Evolutionary conservation across 2,797 vertebrate species (phyloP).

Genomic region (Thunnus albacares): DNA sequence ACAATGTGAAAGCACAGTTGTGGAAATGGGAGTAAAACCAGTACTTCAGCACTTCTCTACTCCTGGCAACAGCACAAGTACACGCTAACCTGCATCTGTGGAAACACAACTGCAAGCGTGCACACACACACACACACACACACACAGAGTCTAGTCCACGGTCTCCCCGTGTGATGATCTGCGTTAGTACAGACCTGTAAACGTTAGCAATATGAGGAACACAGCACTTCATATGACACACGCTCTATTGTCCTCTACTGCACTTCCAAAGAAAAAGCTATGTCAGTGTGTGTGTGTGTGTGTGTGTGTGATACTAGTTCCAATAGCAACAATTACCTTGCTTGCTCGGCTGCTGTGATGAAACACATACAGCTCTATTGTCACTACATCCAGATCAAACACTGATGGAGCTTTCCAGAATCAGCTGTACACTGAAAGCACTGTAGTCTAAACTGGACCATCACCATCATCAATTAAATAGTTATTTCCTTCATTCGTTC

Average conservation of each 20-base stretch:
- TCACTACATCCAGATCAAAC: conserved; percentile 31
- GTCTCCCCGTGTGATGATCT: not conserved
- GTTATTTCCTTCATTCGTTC: too few species aligned
- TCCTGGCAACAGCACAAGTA: not conserved
- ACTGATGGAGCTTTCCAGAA: conserved; percentile 39
- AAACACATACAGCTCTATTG: conserved; percentile 30
- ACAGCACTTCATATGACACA: not conserved
- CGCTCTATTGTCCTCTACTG: conserved; percentile 17
- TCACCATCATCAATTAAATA: not conserved
- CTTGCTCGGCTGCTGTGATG: conserved; percentile 19
- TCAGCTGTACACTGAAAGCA: not conserved
- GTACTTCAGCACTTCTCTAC: not conserved
- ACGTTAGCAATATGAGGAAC: not conserved
- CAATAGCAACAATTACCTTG: conserved; percentile 14
- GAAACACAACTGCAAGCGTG: too few species aligned
- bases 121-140: not conserved
- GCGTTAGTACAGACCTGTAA: not conserved
- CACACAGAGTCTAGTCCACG: not conserved
- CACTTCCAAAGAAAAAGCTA: not conserved
- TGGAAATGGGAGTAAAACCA: not conserved
- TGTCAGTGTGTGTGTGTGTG: not conserved
- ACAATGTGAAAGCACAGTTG: not conserved
- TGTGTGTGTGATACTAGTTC: not conserved
- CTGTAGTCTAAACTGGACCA: not conserved
- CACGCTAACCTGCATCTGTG: not conserved